Evolutionary conservation across 2,113 vertebrate genomes (phyloP).

Genomic region (Paraplagusia blochii): DNA sequence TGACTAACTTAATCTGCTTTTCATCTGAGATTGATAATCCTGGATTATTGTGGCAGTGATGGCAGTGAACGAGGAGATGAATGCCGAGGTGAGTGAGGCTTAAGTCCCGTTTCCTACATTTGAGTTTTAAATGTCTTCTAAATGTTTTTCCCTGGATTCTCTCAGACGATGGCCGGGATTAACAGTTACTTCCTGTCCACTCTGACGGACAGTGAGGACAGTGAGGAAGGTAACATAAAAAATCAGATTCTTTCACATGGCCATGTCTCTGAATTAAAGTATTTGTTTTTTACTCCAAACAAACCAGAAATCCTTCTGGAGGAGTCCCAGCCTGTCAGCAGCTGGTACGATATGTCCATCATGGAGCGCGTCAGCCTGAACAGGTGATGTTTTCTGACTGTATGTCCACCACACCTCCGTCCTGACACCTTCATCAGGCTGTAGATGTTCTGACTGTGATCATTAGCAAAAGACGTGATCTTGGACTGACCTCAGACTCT

Average conservation of each 20-base stretch:
- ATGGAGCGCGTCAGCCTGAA: conserved; percentile 77
- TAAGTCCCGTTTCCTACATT: not conserved
- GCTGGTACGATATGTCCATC: conserved; percentile 72
- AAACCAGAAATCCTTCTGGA: conserved; percentile 60
- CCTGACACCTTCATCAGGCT: not conserved
- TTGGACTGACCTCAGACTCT: conserved; percentile 2
- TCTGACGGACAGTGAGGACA: conserved; percentile 54
- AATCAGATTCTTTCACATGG: not conserved
- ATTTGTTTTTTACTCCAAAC: not conserved
- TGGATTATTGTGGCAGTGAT: conserved; percentile 6
- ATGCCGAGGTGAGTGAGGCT: conserved; percentile 44
- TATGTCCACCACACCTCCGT: not conserved
- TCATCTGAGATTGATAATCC: not conserved
- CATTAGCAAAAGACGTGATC: not conserved
- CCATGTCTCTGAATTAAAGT: not conserved
- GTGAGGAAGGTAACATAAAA: conserved; percentile 74
- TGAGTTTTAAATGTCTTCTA: not conserved
- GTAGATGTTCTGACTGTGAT: no score
- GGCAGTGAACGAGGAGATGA: conserved; percentile 17
- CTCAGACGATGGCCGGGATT: conserved; percentile 31
- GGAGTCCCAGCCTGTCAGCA: conserved; percentile 26
- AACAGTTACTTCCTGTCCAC: conserved; percentile 17
- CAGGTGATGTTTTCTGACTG: conserved; percentile 60
- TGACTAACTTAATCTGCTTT: conserved; percentile 5
- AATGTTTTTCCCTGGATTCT: not conserved